A percentile compares a stretch with the other conserved stretches of the same genome.
phyloP scores from a whole-genome alignment of 2,797 vertebrate genomes.

The Thamnophis elegans region DNA sequence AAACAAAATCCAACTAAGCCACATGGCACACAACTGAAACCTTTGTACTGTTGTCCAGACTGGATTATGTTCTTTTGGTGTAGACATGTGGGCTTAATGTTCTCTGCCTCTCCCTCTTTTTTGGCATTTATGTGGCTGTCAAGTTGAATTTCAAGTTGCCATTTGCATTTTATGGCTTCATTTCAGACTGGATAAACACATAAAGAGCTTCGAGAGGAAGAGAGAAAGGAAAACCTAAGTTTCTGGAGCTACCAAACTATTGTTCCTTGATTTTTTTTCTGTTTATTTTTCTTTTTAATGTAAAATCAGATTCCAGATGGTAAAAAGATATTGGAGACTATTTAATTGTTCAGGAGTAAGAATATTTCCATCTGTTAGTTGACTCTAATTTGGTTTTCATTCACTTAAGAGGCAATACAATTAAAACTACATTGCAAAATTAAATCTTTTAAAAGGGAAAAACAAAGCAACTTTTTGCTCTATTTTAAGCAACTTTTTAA shows the following conservation, averaged over 20 bases:
- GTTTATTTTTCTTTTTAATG: constrained; percentile 1
- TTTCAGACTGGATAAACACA: constrained; percentile 45
- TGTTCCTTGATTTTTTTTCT: constrained; percentile 53
- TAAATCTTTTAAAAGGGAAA: constrained; percentile 40
- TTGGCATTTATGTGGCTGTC: constrained; percentile 40
- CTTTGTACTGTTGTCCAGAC: constrained; percentile 52
- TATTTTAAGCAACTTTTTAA: not conserved
- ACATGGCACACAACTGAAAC: constrained; percentile 52
- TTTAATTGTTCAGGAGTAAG: constrained; percentile 69
- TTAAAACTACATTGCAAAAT: constrained; percentile 62
- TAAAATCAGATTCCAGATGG: constrained; percentile 63
- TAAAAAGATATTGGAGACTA: constrained; percentile 24
- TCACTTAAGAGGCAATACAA: constrained; percentile 66
- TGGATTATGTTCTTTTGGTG: constrained; percentile 47
- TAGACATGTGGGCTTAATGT: constrained; percentile 33
- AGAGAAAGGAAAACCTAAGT: not conserved
- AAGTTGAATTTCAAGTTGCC: constrained; percentile 55
- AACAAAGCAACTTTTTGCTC: not conserved
- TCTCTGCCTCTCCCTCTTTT: constrained; percentile 36
- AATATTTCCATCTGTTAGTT: constrained; percentile 68
- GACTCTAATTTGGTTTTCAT: constrained; percentile 74
- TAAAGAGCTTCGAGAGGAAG: constrained; percentile 48
- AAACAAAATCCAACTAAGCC: constrained; percentile 11
- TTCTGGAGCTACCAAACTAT: constrained; percentile 31
- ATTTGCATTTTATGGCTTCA: constrained; percentile 52